Percentiles rank a stretch among this genome's conserved stretches.
phyloP scores from a whole-genome alignment of 2,888 invertebrate species.

The Caenorhabditis angaria region DNA sequence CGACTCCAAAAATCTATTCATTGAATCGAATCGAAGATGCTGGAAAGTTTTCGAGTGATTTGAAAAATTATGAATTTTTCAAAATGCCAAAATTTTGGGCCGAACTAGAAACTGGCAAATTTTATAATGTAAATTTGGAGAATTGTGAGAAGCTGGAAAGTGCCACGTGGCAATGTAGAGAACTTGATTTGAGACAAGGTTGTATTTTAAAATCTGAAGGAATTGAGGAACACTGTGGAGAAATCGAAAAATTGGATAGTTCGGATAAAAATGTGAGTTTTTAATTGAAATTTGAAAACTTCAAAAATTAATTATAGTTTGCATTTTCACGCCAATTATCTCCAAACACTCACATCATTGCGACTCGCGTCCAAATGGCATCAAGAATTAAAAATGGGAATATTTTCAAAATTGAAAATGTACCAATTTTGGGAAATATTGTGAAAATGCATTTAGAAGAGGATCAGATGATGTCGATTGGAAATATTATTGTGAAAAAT shows the following conservation, averaged over 20 bases:
- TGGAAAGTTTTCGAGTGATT: slow-evolving; percentile 21
- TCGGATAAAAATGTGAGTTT: slow-evolving; percentile 17
- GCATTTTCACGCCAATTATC: slow-evolving; percentile 20
- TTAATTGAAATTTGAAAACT: background rate
- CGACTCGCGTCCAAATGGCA: slow-evolving; percentile 15
- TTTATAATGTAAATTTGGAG: background rate
- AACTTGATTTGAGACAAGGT: background rate
- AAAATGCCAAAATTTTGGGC: slow-evolving; percentile 31
- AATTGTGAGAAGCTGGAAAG: background rate
- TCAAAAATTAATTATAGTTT: slow-evolving; percentile 13
- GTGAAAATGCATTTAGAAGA: slow-evolving; percentile 18
- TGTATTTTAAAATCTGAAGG: background rate
- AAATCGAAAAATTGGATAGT: slow-evolving; percentile 21
- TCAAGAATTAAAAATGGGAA: slow-evolving; percentile 28
- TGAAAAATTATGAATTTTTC: slow-evolving; percentile 23
- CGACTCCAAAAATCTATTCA: slow-evolving; percentile 5
- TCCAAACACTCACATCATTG: slow-evolving; percentile 13
- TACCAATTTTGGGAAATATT: slow-evolving; percentile 16
- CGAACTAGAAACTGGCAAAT: background rate
- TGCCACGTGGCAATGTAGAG: background rate
- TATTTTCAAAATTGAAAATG: slow-evolving; percentile 30
- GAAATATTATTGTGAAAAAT: slow-evolving; percentile 21
- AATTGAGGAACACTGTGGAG: slow-evolving; percentile 22
- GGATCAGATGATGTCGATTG: slow-evolving; percentile 27
- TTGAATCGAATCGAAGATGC: slow-evolving; percentile 21